Evolutionary conservation across 2,113 vertebrate genomes (phyloP).

Genomic region (Pelvicachromis taeniatus): DNA sequence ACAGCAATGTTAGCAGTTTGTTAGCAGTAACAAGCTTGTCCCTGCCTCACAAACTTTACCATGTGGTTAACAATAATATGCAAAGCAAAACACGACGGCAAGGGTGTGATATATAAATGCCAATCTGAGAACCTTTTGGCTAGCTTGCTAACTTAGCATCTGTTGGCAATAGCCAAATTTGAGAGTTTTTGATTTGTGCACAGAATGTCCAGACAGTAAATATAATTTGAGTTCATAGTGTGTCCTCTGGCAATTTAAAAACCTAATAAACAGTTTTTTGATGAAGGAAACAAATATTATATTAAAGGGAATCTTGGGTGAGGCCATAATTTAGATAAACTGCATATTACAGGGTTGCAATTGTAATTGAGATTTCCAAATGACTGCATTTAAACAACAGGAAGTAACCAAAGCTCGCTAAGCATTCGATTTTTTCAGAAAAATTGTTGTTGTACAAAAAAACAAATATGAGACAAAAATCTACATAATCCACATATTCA

Average conservation of each 20-base stretch:
- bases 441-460: background rate
- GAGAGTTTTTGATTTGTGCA: background rate
- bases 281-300: background rate
- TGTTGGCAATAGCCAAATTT: background rate
- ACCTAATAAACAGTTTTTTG: background rate
- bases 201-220: background rate
- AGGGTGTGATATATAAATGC: background rate
- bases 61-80: background rate
- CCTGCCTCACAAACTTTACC: background rate
- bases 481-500: too few species aligned
- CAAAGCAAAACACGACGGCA: background rate
- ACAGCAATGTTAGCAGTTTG: background rate
- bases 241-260: background rate
- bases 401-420: background rate
- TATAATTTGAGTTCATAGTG: background rate
- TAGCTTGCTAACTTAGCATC: background rate
- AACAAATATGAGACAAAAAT: too few species aligned
- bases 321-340: background rate
- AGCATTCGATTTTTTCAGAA: background rate
- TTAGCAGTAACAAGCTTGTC: background rate
- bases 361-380: background rate
- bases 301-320: accelerated
- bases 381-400: background rate
- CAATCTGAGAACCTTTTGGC: background rate
- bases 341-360: background rate